Conservation (phyloP, 2,113 vertebrate genomes). For the Phocoena phocoena region DNA sequence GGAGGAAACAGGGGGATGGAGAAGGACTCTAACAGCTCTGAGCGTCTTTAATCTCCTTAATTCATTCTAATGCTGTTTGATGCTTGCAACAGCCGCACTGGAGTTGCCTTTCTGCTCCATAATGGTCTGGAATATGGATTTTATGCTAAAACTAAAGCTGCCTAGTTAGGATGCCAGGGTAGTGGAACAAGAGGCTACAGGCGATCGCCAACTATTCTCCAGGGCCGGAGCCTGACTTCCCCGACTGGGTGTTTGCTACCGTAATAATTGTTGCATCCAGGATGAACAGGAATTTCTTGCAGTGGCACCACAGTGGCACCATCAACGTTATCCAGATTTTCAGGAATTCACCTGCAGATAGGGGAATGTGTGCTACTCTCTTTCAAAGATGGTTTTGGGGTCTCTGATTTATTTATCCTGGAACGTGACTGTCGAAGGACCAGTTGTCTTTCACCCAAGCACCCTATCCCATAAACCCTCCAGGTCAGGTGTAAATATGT, state of each 20-base stretch:
- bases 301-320: neutral
- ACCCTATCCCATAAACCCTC: fast-evolving
- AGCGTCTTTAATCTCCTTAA: conserved; percentile 68
- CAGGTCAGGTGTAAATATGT: fast-evolving
- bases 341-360: neutral
- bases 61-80: conserved; percentile 17
- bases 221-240: conserved; percentile 53
- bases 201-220: conserved; percentile 71
- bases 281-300: neutral
- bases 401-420: neutral
- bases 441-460: no score
- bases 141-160: conserved; percentile 78
- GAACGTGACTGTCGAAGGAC: neutral
- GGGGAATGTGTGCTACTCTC: fast-evolving
- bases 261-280: neutral
- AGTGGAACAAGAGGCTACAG: conserved; percentile 75
- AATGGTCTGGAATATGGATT: conserved; percentile 78
- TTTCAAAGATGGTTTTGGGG: fast-evolving
- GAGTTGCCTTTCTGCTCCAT: neutral
- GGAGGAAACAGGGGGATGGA: neutral
- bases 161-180: conserved; percentile 78
- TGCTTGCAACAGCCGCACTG: neutral
- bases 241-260: conserved; percentile 38
- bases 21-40: neutral
- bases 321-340: neutral